Conservation (phyloP, 1,140 invertebrate species). For the Muscidifurax raptorellus region DNA sequence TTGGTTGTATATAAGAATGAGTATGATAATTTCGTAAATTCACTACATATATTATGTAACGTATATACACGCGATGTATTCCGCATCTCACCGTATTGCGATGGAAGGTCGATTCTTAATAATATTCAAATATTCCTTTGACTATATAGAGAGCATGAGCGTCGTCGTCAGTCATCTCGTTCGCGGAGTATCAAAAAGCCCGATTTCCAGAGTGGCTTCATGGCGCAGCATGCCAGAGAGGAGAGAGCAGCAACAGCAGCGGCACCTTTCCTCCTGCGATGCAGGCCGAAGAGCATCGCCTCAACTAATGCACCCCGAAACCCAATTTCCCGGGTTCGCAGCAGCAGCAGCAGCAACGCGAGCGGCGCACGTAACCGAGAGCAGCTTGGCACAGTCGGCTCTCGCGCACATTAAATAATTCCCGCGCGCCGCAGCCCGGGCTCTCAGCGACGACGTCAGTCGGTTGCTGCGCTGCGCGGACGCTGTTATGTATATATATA, state of each 20-base stretch:
- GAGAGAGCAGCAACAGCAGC: too few relatives aligned
- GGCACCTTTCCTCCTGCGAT: not conserved
- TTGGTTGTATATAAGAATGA: too few relatives aligned
- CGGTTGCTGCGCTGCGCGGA: not conserved
- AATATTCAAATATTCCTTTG: not conserved
- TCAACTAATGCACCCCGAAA: slow-evolving; percentile 19
- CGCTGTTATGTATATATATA: too few relatives aligned
- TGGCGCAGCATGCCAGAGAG: not conserved
- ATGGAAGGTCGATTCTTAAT: not conserved
- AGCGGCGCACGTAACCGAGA: not conserved
- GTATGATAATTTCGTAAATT: too few relatives aligned
- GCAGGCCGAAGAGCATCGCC: not conserved
- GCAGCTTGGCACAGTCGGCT: not conserved
- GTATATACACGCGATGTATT: too few relatives aligned
- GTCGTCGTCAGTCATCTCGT: not conserved
- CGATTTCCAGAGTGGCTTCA: not conserved
- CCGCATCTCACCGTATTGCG: too few relatives aligned
- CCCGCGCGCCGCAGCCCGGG: not conserved
- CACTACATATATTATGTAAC: too few relatives aligned
- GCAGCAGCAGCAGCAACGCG: not conserved
- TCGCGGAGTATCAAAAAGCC: not conserved
- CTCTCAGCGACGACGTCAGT: not conserved
- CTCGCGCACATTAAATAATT: slow-evolving; percentile 15
- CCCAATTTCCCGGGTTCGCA: not conserved
- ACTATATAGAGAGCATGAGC: too few relatives aligned